Base-by-base conservation (phyloP, 1,140 invertebrate genomes). In the Drosophila subpulchrella region DNA sequence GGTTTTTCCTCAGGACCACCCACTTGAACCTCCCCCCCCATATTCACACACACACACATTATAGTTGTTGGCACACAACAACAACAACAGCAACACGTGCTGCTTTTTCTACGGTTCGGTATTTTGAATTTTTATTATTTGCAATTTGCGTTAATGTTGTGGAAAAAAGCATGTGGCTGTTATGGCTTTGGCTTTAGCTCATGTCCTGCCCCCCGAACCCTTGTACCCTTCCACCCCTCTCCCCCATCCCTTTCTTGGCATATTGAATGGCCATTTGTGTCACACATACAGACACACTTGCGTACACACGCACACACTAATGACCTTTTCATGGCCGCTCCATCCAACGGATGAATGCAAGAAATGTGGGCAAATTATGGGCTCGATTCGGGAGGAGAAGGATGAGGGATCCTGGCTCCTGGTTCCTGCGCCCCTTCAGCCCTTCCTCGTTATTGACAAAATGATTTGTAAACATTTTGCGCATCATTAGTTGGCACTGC, bases 61-160 rank as follows among this genome's bases (percentile, higher is more conserved):
- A 75, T 41, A 65, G 70, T 27, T 55, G 62, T 6, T 55, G 38
- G 30, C 30, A 34, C 32, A 62, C 61, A 79, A 47, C 68, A 66
- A n/a, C n/a, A 58, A 56, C 61, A 66, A 71, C 62, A 71, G 66
- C 84, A 89, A 80, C 84, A 88, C 84, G 84, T 88, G 80, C 84
- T 76, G 78, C 68, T 77, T 79, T 79, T 63, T 83, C 60, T 89
- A 80, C 76, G 76, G 83, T 88, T 88, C 58, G 83, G 85, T 89
- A 89, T 89, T 89, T 89, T 89, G 84, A 89, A 89, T 89, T 89
- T 89, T 89, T 89, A 89, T 89, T 89, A 89, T 89, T 89, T 89
- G 84, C 84, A 89, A 89, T 89, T 89, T 89, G 84, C 84, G 84
- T 89, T 89, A 89, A 89, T 89, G 84, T 89, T 89, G 84, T 89